A percentile compares a stretch with the other conserved stretches of the same genome.
Evolutionary conservation across 2,113 vertebrate genomes (phyloP).

Genomic region (Parus major): DNA sequence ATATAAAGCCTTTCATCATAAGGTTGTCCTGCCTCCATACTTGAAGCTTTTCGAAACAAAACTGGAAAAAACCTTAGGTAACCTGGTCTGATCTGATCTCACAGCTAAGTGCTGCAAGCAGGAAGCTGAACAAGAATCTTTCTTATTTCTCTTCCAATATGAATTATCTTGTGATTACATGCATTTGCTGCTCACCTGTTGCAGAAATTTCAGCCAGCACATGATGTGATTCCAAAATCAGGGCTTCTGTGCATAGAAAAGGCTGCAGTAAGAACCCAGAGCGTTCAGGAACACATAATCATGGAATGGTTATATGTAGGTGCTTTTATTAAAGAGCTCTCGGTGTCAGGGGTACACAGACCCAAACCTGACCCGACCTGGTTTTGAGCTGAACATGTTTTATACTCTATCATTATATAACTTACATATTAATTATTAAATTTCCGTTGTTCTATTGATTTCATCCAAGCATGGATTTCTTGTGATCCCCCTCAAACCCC

Average conservation of each 20-base stretch:
- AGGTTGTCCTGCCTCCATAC: not conserved
- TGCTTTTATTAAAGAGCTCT: too few relatives aligned
- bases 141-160: not conserved
- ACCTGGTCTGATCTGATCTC: not conserved
- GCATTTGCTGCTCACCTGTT: not conserved
- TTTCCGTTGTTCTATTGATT: too few relatives aligned
- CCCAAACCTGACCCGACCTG: too few relatives aligned
- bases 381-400: too few relatives aligned
- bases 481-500: too few relatives aligned
- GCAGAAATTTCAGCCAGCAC: not conserved
- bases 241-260: not conserved
- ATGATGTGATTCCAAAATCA: not conserved
- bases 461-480: too few relatives aligned
- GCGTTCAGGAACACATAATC: too few relatives aligned
- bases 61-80: not conserved
- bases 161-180: not conserved
- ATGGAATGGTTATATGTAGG: too few relatives aligned
- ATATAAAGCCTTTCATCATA: not conserved
- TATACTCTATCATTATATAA: too few relatives aligned
- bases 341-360: too few relatives aligned
- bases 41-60: not conserved
- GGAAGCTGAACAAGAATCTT: not conserved
- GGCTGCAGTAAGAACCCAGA: not conserved
- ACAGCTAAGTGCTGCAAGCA: not conserved
- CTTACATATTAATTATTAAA: too few relatives aligned